phyloP scores from a whole-genome alignment of 2,888 invertebrate genomes.

The Patella depressa region DNA sequence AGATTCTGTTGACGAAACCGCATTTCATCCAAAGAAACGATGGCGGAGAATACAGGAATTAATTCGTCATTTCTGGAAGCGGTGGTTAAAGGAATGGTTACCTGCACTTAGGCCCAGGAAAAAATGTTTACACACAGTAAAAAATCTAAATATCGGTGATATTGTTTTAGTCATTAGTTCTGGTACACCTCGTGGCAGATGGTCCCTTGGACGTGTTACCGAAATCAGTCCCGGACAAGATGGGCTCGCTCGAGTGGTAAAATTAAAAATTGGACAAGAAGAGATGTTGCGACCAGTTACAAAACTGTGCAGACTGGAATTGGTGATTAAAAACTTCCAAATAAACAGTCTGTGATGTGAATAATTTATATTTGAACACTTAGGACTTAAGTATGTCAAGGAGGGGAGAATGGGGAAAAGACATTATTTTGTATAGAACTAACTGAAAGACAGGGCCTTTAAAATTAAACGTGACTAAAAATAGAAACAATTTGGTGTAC shows the following conservation, averaged over 20 bases:
- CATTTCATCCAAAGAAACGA: too few species aligned
- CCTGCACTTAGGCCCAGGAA: neutral
- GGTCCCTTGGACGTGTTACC: neutral
- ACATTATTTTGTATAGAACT: neutral
- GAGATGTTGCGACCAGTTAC: slow-evolving; percentile 3
- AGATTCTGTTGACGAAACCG: too few species aligned
- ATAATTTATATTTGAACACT: too few species aligned
- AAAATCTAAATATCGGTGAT: neutral
- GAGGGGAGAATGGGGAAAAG: neutral
- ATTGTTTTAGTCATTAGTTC: neutral
- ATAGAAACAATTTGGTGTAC: too few species aligned
- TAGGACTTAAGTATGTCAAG: too few species aligned
- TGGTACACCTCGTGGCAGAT: neutral
- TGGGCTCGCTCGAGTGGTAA: slow-evolving; percentile 2
- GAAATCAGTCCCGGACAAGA: neutral
- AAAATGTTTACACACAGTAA: neutral
- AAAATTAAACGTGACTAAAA: too few species aligned
- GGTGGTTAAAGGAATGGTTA: slow-evolving; percentile 11
- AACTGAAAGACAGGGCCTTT: too few species aligned
- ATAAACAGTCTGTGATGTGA: too few species aligned
- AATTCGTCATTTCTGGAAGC: neutral
- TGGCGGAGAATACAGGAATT: too few species aligned
- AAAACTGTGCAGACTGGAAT: slow-evolving; percentile 7
- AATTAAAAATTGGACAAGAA: neutral
- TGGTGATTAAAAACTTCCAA: too few species aligned